These are phyloP conservation scores for Heliornis fulica DNA, from an alignment of 2,113 vertebrate species.

Conservation along the genomic window DNA sequence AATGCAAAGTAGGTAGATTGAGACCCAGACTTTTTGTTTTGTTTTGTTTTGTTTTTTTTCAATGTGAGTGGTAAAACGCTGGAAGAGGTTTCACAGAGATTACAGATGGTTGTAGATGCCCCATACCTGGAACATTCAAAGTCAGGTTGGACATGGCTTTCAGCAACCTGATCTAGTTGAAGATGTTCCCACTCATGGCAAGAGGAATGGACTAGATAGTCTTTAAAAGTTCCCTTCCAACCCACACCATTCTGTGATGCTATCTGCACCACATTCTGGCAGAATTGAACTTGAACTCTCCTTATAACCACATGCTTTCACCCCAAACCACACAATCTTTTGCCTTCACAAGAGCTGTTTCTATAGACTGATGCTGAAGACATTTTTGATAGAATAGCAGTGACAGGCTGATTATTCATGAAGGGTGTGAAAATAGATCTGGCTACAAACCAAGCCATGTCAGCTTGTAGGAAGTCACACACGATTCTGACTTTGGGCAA, in stretches of 20 bases:
- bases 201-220: no score
- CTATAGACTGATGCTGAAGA: neutral
- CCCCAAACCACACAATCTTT: neutral
- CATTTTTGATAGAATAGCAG: neutral
- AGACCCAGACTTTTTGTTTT: neutral
- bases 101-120: neutral
- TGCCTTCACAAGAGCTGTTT: neutral
- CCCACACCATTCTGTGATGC: neutral
- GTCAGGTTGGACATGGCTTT: accelerated
- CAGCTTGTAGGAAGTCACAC: neutral
- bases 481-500: neutral
- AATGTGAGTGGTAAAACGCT: neutral
- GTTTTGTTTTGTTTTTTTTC: neutral
- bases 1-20: neutral
- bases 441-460: neutral
- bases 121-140: neutral
- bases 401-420: neutral
- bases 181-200: neutral
- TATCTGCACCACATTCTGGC: neutral
- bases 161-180: neutral
- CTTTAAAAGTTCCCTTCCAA: neutral
- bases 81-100: neutral
- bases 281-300: neutral
- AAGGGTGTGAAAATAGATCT: neutral
- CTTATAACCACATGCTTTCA: neutral